Percentiles rank a stretch among this genome's conserved stretches.
Evolutionary conservation across 1,140 invertebrate genomes (phyloP).

Genomic region (Sitodiplosis mosellana): DNA sequence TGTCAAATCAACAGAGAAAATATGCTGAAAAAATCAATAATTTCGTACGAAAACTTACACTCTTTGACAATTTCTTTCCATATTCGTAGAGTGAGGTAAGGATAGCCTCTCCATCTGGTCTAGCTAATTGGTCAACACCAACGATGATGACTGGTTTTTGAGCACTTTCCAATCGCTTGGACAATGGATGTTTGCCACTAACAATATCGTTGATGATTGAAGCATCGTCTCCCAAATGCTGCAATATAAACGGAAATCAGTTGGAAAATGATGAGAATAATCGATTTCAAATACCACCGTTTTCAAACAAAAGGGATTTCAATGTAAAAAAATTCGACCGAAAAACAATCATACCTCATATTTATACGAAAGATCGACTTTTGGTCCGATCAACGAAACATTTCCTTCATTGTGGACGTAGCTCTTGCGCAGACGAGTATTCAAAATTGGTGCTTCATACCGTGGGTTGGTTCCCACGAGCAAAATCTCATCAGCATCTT

Average conservation of each 20-base stretch:
- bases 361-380: conserved; percentile 86
- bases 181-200: conserved; percentile 55
- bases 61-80: conserved; percentile 32
- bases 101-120: conserved; percentile 60
- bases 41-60: conserved; percentile 16
- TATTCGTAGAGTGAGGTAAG: conserved; percentile 57
- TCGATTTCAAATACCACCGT: conserved; percentile 10
- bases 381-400: conserved; percentile 71
- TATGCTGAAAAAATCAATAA: neutral
- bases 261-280: too few relatives aligned
- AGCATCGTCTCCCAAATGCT: conserved; percentile 70
- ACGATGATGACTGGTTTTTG: conserved; percentile 85
- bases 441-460: conserved; percentile 93
- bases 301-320: neutral
- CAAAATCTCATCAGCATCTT: conserved; percentile 84
- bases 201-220: conserved; percentile 53
- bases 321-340: neutral
- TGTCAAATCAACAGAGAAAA: neutral
- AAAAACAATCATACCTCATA: conserved; percentile 44
- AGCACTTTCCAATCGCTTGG: conserved; percentile 50
- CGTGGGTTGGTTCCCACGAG: conserved; percentile 94
- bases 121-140: conserved; percentile 64
- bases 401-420: conserved; percentile 73
- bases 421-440: conserved; percentile 85
- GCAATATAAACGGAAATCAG: too few relatives aligned